These are phyloP conservation scores for Scomber colias DNA, from an alignment of 2,113 vertebrate species.

Conservation along the genomic window DNA sequence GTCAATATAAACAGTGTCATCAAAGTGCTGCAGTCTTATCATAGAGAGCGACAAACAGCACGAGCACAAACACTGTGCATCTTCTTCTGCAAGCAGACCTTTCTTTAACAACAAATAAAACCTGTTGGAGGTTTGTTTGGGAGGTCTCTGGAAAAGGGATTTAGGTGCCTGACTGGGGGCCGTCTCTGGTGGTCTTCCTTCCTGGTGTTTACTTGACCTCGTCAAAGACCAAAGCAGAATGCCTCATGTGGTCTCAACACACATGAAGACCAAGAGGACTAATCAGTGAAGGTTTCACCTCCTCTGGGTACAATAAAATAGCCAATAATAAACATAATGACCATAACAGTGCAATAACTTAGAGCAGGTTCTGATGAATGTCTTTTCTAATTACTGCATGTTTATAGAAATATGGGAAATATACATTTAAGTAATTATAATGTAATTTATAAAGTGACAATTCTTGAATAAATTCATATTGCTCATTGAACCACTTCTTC, in stretches of 20 bases:
- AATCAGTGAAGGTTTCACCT: slow-evolving; percentile 10
- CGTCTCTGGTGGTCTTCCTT: slow-evolving; percentile 40
- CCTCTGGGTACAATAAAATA: slow-evolving; percentile 4
- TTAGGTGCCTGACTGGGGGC: slow-evolving; percentile 24
- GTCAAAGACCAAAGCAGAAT: slow-evolving; percentile 14
- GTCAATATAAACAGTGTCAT: slow-evolving; percentile 23
- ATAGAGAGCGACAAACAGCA: not conserved
- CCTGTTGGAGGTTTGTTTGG: slow-evolving; percentile 29
- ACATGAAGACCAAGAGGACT: slow-evolving; percentile 8
- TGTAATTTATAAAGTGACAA: not conserved
- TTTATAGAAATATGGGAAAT: not conserved
- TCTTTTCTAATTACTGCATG: too few species aligned
- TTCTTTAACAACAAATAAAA: slow-evolving; percentile 39
- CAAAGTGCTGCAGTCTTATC: slow-evolving; percentile 4
- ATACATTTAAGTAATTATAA: not conserved
- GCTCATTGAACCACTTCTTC: not conserved
- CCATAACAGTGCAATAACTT: not conserved
- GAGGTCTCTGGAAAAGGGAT: slow-evolving; percentile 48
- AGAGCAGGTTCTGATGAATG: not conserved
- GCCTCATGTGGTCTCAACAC: slow-evolving; percentile 29
- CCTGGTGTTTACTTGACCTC: slow-evolving; percentile 58
- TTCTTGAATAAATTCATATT: too few species aligned
- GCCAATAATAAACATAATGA: not conserved
- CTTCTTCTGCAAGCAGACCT: not conserved
- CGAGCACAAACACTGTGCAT: slow-evolving; percentile 15